Evolutionary conservation across 2,113 vertebrate species (phyloP).

Genomic region (Pygoscelis antarcticus): DNA sequence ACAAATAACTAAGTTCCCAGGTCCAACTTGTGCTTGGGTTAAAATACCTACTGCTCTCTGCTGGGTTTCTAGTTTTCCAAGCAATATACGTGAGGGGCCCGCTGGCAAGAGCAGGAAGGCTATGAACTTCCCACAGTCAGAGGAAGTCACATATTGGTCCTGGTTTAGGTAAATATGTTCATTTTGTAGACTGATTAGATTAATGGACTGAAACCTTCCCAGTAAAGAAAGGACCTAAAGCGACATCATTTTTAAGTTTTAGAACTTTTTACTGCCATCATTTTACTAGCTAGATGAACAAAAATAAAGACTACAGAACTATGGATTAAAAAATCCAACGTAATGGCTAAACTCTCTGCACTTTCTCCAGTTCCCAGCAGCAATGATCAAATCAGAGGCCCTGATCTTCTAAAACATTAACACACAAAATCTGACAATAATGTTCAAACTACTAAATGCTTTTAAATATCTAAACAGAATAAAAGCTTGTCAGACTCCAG

Average conservation of each 20-base stretch:
- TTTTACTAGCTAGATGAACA: neutral
- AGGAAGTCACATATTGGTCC: neutral
- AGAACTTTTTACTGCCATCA: neutral
- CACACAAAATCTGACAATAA: neutral
- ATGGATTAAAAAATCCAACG: rapidly evolving
- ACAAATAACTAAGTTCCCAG: neutral
- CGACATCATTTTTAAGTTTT: neutral
- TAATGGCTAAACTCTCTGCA: neutral
- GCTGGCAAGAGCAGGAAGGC: neutral
- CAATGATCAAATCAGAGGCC: neutral
- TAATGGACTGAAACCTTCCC: neutral
- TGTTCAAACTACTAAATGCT: neutral
- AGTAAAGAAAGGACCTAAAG: neutral
- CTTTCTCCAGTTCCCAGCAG: neutral
- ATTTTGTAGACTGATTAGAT: neutral
- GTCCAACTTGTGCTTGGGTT: neutral
- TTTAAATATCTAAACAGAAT: neutral
- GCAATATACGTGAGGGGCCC: rapidly evolving
- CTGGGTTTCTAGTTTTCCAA: neutral
- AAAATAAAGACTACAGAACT: neutral
- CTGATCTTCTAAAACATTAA: neutral
- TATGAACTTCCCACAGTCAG: neutral
- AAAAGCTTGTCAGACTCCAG: neutral
- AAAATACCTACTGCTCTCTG: neutral
- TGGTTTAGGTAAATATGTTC: neutral